Percentiles rank a stretch among this genome's conserved stretches.
phyloP scores from a whole-genome alignment of 2,888 invertebrate genomes.

The Torymus aiolomorphi region DNA sequence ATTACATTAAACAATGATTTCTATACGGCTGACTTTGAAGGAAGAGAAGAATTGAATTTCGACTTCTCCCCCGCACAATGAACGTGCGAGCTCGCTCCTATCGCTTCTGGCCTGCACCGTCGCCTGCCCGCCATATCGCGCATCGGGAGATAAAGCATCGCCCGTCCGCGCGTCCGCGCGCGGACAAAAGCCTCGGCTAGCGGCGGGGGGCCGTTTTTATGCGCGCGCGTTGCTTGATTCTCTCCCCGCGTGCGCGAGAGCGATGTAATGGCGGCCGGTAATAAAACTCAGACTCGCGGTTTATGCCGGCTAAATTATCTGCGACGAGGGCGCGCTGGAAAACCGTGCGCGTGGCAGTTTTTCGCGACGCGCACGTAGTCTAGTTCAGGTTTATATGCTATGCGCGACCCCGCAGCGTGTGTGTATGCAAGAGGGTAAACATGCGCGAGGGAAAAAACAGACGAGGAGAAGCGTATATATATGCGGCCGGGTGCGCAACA shows the following conservation, averaged over 20 bases:
- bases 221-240: background rate
- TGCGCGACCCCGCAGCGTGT: background rate
- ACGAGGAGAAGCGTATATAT: too few relatives aligned
- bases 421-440: background rate
- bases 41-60: constrained; percentile 48
- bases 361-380: background rate
- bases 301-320: constrained; percentile 69
- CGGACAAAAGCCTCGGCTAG: too few relatives aligned
- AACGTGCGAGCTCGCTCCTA: constrained; percentile 36
- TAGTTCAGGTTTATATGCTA: too few relatives aligned
- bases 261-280: constrained; percentile 67
- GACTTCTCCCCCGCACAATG: constrained; percentile 10
- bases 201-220: too few relatives aligned
- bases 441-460: constrained; percentile 5
- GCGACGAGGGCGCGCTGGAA: constrained; percentile 58
- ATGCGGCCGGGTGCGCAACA: background rate
- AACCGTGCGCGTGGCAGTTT: constrained; percentile 43
- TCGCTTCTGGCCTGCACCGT: too few relatives aligned
- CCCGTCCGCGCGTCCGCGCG: too few relatives aligned
- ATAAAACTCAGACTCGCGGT: constrained; percentile 68
- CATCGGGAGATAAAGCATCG: too few relatives aligned
- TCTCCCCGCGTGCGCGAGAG: constrained; percentile 52
- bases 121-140: too few relatives aligned
- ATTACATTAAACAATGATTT: constrained; percentile 55
- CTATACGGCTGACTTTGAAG: constrained; percentile 44